These are phyloP conservation scores for Drosophila nigricruria DNA, from an alignment of 2,888 invertebrate genomes.

Conservation along the genomic window DNA sequence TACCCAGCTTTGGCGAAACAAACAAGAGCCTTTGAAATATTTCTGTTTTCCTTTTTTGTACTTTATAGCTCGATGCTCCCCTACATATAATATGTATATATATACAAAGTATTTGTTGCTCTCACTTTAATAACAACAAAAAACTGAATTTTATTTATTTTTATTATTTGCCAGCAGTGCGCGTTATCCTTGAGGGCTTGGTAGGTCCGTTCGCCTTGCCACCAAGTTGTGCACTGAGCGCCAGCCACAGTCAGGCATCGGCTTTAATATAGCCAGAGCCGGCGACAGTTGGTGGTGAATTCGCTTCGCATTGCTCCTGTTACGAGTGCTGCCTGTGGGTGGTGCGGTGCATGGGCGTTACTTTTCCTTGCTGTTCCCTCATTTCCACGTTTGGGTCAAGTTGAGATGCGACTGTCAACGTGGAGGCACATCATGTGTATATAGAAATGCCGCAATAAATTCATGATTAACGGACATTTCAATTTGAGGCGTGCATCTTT, in stretches of 20 bases:
- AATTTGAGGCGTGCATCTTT: constrained; percentile 37
- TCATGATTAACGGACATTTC: constrained; percentile 59
- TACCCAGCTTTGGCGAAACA: constrained; percentile 26
- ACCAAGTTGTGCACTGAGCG: constrained; percentile 68
- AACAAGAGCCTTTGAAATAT: constrained; percentile 18
- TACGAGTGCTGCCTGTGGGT: constrained; percentile 14
- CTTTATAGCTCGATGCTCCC: constrained; percentile 61
- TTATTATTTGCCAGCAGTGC: constrained; percentile 11
- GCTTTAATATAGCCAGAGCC: constrained; percentile 60
- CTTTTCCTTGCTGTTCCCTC: constrained; percentile 16
- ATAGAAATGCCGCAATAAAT: constrained; percentile 47
- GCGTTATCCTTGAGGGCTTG: constrained; percentile 42
- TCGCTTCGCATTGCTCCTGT: constrained; percentile 35
- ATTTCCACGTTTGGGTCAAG: constrained; percentile 64
- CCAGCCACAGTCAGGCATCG: constrained; percentile 34
- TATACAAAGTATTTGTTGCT: constrained; percentile 18
- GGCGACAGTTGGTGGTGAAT: constrained; percentile 58
- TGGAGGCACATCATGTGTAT: constrained; percentile 22
- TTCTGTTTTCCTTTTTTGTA: constrained; percentile 41
- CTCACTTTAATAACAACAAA: constrained; percentile 24
- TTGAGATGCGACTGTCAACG: constrained; percentile 35
- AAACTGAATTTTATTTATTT: constrained; percentile 13
- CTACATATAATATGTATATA: constrained; percentile 9
- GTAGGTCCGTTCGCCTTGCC: constrained; percentile 47
- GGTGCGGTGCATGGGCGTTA: constrained; percentile 18